Conservation (phyloP, 1,140 invertebrate genomes). For the Drosophila bifasciata region DNA sequence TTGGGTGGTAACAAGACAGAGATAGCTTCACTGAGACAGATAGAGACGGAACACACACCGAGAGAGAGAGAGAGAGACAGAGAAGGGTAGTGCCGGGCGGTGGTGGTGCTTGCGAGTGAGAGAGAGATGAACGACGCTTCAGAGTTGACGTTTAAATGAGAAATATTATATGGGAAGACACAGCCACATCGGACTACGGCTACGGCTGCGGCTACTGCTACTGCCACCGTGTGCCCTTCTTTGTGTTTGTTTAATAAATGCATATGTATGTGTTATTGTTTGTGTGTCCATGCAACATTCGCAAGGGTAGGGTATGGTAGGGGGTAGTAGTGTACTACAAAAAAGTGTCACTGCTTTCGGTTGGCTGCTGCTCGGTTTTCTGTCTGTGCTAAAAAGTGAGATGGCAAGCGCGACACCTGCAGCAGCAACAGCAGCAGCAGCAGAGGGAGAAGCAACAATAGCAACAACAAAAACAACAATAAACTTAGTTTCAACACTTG, state of each 20-base stretch:
- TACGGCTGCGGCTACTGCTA: conserved; percentile 9
- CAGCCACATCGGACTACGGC: conserved; percentile 5
- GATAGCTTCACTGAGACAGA: too few relatives aligned
- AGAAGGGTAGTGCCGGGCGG: too few relatives aligned
- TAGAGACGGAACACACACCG: too few relatives aligned
- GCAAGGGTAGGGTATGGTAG: neutral
- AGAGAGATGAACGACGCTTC: conserved; percentile 23
- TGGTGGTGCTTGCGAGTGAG: neutral
- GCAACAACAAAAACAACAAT: conserved; percentile 29
- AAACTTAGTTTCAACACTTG: conserved; percentile 65
- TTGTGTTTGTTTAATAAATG: conserved; percentile 66
- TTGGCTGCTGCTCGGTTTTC: conserved; percentile 58
- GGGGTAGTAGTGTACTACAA: neutral
- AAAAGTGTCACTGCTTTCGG: conserved; percentile 67
- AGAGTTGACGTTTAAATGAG: conserved; percentile 65
- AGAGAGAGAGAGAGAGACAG: too few relatives aligned
- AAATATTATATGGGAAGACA: conserved; percentile 51
- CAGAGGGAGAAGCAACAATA: conserved; percentile 23
- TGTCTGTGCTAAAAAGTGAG: conserved; percentile 73
- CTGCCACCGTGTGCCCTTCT: conserved; percentile 4
- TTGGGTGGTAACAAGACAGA: conserved; percentile 1
- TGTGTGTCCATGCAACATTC: too few relatives aligned
- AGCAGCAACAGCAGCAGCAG: conserved; percentile 36
- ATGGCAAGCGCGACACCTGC: conserved; percentile 73
- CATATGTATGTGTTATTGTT: conserved; percentile 2